Conservation (phyloP, 2,113 vertebrate species). For the Girardinichthys multiradiatus region DNA sequence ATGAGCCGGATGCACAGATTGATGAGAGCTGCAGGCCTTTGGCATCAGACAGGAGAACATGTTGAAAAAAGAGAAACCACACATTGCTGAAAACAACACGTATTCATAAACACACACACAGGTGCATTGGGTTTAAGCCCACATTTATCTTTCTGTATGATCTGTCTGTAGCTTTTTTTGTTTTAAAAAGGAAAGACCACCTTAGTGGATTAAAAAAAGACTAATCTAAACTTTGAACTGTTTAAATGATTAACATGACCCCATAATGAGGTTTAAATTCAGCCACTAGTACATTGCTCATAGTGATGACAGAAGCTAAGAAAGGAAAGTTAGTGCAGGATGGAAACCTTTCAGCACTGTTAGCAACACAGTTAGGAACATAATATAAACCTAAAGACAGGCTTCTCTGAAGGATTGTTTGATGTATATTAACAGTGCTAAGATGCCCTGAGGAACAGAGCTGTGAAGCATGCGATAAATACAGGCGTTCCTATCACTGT, state of each 20-base stretch:
- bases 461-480: slow-evolving; percentile 20
- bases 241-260: slow-evolving; percentile 2
- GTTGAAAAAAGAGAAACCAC: not conserved
- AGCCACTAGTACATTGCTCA: not conserved
- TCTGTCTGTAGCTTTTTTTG: too few species aligned
- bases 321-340: too few species aligned
- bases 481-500: slow-evolving; percentile 25
- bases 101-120: slow-evolving; percentile 2
- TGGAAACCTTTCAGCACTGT: too few species aligned
- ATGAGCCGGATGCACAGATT: slow-evolving; percentile 26
- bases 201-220: not conserved
- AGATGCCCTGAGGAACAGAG: not conserved
- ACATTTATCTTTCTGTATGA: too few species aligned
- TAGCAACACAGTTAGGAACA: too few species aligned
- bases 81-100: slow-evolving; percentile 1
- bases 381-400: too few species aligned
- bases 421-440: slow-evolving; percentile 19
- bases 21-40: slow-evolving; percentile 33
- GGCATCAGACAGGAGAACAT: slow-evolving; percentile 47
- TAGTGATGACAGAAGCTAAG: not conserved
- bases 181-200: too few species aligned
- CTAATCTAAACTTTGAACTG: not conserved
- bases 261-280: not conserved
- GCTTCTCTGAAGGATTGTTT: too few species aligned
- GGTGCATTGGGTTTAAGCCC: too few species aligned